phyloP scores from a whole-genome alignment of 2,113 vertebrate genomes.

The Spea multiplicata region DNA sequence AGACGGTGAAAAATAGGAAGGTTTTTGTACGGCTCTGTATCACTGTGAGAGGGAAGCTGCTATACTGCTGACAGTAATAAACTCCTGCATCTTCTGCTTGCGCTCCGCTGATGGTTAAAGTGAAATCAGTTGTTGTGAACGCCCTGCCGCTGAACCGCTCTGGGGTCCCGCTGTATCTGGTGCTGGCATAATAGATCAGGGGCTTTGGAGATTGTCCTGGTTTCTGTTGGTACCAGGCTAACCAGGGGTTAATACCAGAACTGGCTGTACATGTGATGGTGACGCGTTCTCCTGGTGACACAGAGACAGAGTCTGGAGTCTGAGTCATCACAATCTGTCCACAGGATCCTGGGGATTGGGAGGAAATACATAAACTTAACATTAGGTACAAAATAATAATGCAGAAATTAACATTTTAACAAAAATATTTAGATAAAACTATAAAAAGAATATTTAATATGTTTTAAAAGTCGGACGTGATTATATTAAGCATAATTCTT shows the following conservation, averaged over 20 bases:
- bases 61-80: no score
- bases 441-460: no score
- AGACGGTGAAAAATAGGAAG: no score
- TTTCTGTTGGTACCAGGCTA: neutral
- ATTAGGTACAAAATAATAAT: neutral
- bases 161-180: accelerated
- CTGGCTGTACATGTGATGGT: neutral
- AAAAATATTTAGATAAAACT: no score
- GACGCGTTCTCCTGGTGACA: neutral
- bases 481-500: no score
- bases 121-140: constrained; percentile 15
- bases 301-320: constrained; percentile 30
- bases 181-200: constrained; percentile 7
- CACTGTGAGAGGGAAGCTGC: no score
- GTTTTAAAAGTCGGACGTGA: no score
- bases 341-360: constrained; percentile 48
- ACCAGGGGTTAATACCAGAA: no score
- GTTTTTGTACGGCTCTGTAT: no score
- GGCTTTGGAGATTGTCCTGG: constrained; percentile 51
- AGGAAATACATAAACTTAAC: neutral
- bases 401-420: no score
- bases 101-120: constrained; percentile 9
- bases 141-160: constrained; percentile 21
- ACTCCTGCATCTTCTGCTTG: neutral
- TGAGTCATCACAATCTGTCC: constrained; percentile 49